phyloP scores from a whole-genome alignment of 1,140 invertebrate genomes.

The Thaumetopoea pityocampa region DNA sequence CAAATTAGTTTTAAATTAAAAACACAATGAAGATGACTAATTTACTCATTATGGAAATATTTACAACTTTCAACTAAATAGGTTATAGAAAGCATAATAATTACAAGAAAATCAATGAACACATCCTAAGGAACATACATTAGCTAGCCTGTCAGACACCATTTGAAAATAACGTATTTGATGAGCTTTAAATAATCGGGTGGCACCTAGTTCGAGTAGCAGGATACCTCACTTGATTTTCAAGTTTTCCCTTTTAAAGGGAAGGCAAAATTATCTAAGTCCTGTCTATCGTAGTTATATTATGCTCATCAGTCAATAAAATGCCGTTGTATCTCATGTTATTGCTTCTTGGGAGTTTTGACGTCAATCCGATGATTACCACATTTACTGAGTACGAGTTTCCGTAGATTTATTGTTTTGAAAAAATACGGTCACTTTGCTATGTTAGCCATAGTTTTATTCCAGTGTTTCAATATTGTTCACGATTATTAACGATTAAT shows the following conservation, averaged over 20 bases:
- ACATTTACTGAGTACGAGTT: neutral
- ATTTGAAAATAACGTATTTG: slow-evolving; percentile 4
- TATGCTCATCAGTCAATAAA: too few relatives aligned
- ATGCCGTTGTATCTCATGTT: too few relatives aligned
- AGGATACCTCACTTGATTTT: too few relatives aligned
- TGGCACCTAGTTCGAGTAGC: too few relatives aligned
- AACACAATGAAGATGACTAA: slow-evolving; percentile 14
- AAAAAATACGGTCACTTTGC: slow-evolving; percentile 3
- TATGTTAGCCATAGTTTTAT: neutral
- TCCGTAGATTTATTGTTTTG: neutral
- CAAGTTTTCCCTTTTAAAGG: too few relatives aligned
- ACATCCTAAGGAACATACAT: slow-evolving; percentile 13
- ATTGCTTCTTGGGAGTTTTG: too few relatives aligned
- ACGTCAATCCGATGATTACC: neutral
- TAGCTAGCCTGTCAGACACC: neutral
- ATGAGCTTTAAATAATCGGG: too few relatives aligned
- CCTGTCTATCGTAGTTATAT: too few relatives aligned
- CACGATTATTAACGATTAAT: too few relatives aligned
- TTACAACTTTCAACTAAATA: slow-evolving; percentile 25
- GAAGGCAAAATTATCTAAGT: too few relatives aligned
- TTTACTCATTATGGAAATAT: slow-evolving; percentile 30
- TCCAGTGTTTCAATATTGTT: too few relatives aligned
- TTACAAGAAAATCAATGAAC: slow-evolving; percentile 15
- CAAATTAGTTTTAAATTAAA: slow-evolving; percentile 3
- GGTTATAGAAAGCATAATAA: slow-evolving; percentile 4